phyloP scores from a whole-genome alignment of 2,888 invertebrate species.

The Caradrina clavipalpis region DNA sequence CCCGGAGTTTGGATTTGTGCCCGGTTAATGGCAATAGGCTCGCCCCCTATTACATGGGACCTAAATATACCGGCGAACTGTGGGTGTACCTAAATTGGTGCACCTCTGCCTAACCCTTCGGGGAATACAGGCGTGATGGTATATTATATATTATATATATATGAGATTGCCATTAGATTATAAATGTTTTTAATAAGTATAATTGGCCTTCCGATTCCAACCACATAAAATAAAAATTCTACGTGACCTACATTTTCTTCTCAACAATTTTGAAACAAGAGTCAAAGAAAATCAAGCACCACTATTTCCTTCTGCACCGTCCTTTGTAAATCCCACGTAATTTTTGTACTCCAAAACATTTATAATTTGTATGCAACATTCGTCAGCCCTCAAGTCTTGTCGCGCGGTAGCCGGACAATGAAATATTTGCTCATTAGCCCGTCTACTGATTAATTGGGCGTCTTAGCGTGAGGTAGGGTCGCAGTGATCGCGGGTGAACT shows the following conservation, averaged over 20 bases:
- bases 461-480: constrained; percentile 77
- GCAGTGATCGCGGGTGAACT: constrained; percentile 5
- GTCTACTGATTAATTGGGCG: constrained; percentile 89
- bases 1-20: no score
- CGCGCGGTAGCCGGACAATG: constrained; percentile 87
- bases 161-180: no score
- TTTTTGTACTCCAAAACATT: constrained; percentile 41
- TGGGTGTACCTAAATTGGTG: no score
- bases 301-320: background rate
- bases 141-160: no score
- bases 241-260: background rate
- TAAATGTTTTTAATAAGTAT: no score
- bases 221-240: background rate
- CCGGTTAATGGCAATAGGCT: no score
- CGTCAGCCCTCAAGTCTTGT: constrained; percentile 85
- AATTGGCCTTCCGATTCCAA: background rate
- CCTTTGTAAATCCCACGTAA: background rate
- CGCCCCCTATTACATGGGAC: no score
- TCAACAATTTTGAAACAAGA: no score
- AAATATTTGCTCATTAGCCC: constrained; percentile 90
- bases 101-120: no score
- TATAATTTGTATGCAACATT: constrained; percentile 63
- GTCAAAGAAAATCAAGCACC: background rate
- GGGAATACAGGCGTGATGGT: no score
- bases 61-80: no score